Evolutionary conservation across 2,888 invertebrate species (phyloP), one percentile per base, ranked within the genome.

Genomic region (Rosalia funebris): DNA sequence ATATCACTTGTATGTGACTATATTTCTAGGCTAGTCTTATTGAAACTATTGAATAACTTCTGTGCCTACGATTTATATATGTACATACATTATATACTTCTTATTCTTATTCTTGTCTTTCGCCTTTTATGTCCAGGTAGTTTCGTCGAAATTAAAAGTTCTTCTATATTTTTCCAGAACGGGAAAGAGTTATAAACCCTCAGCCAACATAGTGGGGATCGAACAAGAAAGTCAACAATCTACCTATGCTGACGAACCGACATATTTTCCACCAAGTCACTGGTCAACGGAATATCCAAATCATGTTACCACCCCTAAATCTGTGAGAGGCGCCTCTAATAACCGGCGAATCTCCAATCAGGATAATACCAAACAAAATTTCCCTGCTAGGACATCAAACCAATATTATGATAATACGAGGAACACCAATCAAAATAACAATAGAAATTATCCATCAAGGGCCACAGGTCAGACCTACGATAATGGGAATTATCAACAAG

Each of bases 261-360:
- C 81, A 61, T 86, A 85, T 71, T 79, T 84, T 17, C 82, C 86
- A 0, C 86, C 87, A 0, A 82, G 83, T 4, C 83, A 83, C 56
- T 86, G 86, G 86, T 85, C 86, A 0, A 86, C 84, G 0, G 82
- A 84, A 50, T 74, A 75, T 53, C 70, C 71, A 57, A 65, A 57
- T 32, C 62, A 37, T 16, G 20, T 62, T 0, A 65, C 69, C 17
- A 67, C 63, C 4, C 19, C 52, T 5, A 19, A 47, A 5, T 32
- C 62, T n/a, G 7, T 14, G 2, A 62, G 59, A 41, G 39, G 55
- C n/a, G 37, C 59, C 20, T 31, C 2, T 11, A 16, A 20, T 2
- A 42, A 42, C 16, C 16, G 52, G 4, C 16, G 25, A 32, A 42
- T n/a, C 31, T 42, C 32, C 10, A n/a, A 3, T 2, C 5, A 34